Percentiles rank a stretch among this genome's conserved stretches.
Evolutionary conservation across 2,797 vertebrate genomes (phyloP).

Genomic region (Lepus townsendii): DNA sequence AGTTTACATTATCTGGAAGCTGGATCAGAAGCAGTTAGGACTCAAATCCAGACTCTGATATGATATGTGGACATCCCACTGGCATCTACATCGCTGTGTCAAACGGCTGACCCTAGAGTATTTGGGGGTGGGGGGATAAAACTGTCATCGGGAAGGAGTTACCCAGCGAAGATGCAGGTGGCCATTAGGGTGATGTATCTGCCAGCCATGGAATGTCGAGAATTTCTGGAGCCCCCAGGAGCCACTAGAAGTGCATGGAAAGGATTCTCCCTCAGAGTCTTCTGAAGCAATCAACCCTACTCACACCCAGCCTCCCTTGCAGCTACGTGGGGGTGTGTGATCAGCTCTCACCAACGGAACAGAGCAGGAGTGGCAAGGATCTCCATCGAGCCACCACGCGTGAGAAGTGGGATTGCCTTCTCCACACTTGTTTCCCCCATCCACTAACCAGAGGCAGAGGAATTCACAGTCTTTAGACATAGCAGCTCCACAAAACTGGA

Average conservation of each 20-base stretch:
- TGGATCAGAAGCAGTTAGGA: too few species aligned
- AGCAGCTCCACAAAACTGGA: background rate
- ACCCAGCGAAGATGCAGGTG: background rate
- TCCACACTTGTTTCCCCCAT: background rate
- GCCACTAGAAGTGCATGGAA: too few species aligned
- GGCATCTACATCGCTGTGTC: too few species aligned
- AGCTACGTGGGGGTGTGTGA: background rate
- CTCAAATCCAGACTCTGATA: too few species aligned
- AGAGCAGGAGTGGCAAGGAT: accelerated
- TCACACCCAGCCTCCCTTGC: background rate
- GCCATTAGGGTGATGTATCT: too few species aligned
- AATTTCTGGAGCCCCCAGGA: too few species aligned
- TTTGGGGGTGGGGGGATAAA: background rate
- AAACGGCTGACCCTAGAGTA: too few species aligned
- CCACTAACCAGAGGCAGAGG: background rate
- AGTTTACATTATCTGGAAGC: too few species aligned
- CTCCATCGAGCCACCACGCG: background rate
- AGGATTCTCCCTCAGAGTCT: too few species aligned
- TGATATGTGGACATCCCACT: too few species aligned
- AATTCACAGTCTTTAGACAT: background rate
- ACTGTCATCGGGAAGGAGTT: background rate
- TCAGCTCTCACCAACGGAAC: background rate
- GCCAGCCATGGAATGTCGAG: too few species aligned
- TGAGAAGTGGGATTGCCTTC: background rate
- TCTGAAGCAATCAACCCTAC: too few species aligned